Evolutionary conservation across 2,888 invertebrate genomes (phyloP), one percentile per base, ranked within the genome.

Genomic region (Drosophila algonquin): DNA sequence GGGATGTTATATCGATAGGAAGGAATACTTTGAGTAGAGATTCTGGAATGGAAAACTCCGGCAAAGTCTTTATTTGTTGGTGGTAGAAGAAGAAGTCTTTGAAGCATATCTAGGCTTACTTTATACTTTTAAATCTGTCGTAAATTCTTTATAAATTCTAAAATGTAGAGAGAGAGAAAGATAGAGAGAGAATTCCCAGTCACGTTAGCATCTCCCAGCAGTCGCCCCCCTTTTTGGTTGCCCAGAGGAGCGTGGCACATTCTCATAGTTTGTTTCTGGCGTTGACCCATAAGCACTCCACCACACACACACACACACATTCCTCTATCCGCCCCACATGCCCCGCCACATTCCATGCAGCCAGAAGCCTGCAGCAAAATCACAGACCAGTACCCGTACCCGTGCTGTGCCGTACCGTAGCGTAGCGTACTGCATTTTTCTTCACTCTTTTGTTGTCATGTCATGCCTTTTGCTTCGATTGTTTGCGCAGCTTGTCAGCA

Each of bases 401-500:
- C 63, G 47, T 68, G 71, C 75, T 77, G 3, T 21, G 21, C 21
- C 3, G 5, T 24, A 1, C 24, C 24, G 24, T 5, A 24, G 21
- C 63, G 47, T 68, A 73, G 21, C 63, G 47, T 68, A 73, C 75
- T 81, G 76, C 73, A 76, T 68, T 80, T 80, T 65, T 65, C 32
- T 32, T 50, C 56, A 40, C 35, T 62, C 45, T 57, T 68, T 59
- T 18, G 27, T 60, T 47, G 24, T 21, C 40, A 16, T 54, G 35
- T 63, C 57, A 55, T 68, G 57, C 61, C 56, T 62, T 68, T 57
- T 65, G 45, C 81, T 74, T 73, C 80, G 76, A 84, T 79, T 84
- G 81, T 81, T 84, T 82, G 85, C 75, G 65, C 80, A 84, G 81
- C 85, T 81, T 82, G 81, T 77, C 79, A 79, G 77, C 79, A 77